Percentiles rank a stretch among this genome's conserved stretches.
phyloP scores from a whole-genome alignment of 1,140 invertebrate species.

The Papilio polyxenes region DNA sequence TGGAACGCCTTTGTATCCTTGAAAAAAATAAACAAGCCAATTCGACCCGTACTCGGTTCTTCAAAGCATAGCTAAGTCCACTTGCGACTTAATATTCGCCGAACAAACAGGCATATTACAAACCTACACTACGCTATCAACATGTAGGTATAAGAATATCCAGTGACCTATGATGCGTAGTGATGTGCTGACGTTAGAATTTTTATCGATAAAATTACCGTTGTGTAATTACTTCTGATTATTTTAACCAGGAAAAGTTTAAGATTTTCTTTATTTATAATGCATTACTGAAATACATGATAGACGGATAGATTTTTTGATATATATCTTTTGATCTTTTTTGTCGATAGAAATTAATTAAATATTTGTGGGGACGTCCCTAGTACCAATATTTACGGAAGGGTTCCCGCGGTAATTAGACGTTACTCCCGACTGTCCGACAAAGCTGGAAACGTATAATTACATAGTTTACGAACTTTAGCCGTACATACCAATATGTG shows the following conservation, averaged over 20 bases:
- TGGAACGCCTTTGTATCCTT: slow-evolving; percentile 11
- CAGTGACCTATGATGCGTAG: slow-evolving; percentile 10
- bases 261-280: no score
- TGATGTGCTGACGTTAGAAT: not conserved
- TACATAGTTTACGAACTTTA: slow-evolving; percentile 27
- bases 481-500: not conserved
- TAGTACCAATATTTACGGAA: slow-evolving; percentile 31
- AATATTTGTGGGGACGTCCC: slow-evolving; percentile 13
- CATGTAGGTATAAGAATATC: slow-evolving; percentile 4
- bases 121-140: slow-evolving; percentile 8
- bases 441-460: slow-evolving; percentile 36
- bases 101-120: slow-evolving; percentile 11
- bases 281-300: no score
- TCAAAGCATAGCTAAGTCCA: slow-evolving; percentile 10
- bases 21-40: not conserved
- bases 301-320: no score
- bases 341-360: not conserved
- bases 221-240: not conserved
- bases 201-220: not conserved
- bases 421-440: slow-evolving; percentile 26
- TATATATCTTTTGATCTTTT: no score
- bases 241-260: no score
- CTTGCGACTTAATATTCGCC: not conserved
- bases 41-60: not conserved
- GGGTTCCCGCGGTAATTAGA: slow-evolving; percentile 39